These are phyloP conservation scores for Corythoichthys haematopterus DNA, from an alignment of 2,113 vertebrate genomes.

Conservation along the genomic window DNA sequence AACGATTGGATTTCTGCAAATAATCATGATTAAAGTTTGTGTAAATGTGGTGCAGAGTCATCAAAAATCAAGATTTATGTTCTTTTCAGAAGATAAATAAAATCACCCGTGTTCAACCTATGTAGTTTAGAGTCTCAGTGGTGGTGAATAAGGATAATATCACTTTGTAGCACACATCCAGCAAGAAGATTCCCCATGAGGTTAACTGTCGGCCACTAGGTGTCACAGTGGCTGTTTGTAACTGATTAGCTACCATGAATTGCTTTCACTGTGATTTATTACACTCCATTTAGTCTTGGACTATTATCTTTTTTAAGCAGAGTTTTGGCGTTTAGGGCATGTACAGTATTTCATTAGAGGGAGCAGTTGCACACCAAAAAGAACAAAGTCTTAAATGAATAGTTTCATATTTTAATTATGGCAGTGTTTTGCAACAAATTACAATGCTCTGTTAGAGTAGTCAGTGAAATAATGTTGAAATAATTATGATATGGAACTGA, in stretches of 20 bases:
- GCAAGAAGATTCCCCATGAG: constrained; percentile 11
- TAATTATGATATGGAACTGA: no score
- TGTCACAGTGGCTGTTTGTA: constrained; percentile 60
- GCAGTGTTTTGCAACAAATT: not conserved
- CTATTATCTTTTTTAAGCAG: no score
- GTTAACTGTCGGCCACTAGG: constrained; percentile 54
- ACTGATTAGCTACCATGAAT: constrained; percentile 8
- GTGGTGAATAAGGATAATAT: not conserved
- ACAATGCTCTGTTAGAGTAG: not conserved
- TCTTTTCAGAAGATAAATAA: no score
- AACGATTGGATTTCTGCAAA: no score
- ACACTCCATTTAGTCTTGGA: not conserved
- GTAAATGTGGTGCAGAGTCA: no score
- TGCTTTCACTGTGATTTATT: constrained; percentile 7
- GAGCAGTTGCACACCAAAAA: no score
- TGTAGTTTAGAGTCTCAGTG: not conserved
- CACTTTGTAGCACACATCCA: not conserved
- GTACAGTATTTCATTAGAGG: no score
- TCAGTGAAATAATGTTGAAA: no score
- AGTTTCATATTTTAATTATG: not conserved
- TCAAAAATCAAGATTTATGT: no score
- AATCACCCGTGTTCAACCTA: no score
- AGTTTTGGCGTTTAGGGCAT: no score
- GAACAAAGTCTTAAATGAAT: not conserved
- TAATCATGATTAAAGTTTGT: no score